Conservation (phyloP, 2,797 vertebrate species). For the Tarsius wallacei region DNA sequence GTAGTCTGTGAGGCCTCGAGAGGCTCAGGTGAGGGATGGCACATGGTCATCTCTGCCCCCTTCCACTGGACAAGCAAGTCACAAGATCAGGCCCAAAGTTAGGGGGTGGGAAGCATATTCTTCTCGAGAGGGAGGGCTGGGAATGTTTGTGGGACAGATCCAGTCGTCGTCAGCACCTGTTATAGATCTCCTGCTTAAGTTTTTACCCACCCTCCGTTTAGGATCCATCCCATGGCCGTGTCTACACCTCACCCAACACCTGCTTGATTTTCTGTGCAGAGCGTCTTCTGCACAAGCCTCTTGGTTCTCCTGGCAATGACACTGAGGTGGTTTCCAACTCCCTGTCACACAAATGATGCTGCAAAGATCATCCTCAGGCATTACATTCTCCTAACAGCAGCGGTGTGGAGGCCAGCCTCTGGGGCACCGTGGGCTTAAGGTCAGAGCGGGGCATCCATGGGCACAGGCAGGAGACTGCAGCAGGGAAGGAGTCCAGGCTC, state of each 20-base stretch:
- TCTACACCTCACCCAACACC: not conserved
- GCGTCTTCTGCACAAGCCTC: no score
- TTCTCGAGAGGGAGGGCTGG: no score
- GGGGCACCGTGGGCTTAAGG: fast-evolving
- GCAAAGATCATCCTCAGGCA: not conserved
- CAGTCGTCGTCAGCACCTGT: fast-evolving
- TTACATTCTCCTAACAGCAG: not conserved
- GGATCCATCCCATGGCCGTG: not conserved
- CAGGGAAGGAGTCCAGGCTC: not conserved
- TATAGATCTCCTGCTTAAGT: fast-evolving
- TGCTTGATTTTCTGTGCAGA: fast-evolving
- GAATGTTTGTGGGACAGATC: not conserved
- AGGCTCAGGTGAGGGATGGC: not conserved
- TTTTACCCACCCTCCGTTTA: not conserved
- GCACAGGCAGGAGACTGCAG: not conserved
- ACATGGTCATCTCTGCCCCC: not conserved
- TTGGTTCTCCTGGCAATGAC: not conserved
- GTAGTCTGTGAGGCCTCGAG: not conserved
- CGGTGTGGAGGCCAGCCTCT: fast-evolving
- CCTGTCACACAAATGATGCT: not conserved
- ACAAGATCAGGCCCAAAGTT: not conserved
- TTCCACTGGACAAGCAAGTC: not conserved
- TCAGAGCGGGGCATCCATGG: not conserved
- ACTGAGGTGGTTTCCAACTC: not conserved
- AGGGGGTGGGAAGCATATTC: not conserved